A percentile compares a stretch with the other conserved stretches of the same genome.
These are phyloP conservation scores for Periophthalmus modestus DNA, from an alignment of 2,113 vertebrate genomes.

Conservation along the genomic window DNA sequence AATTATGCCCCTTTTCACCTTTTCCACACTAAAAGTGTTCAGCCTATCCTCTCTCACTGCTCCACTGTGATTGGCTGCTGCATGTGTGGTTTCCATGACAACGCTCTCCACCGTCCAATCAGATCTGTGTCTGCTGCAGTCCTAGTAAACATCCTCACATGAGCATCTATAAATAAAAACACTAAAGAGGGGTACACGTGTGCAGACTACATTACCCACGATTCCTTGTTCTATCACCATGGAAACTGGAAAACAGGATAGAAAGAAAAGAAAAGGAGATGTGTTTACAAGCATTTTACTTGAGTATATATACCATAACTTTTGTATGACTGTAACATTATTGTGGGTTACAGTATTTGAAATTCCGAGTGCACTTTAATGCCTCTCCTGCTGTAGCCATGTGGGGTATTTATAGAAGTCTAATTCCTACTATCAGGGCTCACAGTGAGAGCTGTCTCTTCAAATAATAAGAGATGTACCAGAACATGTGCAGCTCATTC, in stretches of 20 bases:
- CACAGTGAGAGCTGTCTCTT: not conserved
- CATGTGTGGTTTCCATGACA: constrained; percentile 49
- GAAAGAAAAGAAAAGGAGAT: not conserved
- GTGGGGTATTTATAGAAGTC: constrained; percentile 1
- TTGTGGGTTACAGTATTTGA: too few species aligned
- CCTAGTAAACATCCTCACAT: constrained; percentile 1
- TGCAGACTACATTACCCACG: constrained; percentile 2
- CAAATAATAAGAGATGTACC: not conserved
- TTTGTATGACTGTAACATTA: too few species aligned
- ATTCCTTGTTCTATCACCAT: constrained; percentile 50
- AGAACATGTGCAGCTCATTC: not conserved
- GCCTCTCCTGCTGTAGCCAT: not conserved
- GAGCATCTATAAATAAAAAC: constrained; percentile 10
- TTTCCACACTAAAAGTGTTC: not conserved
- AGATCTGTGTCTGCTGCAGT: constrained; percentile 29
- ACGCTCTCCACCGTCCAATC: constrained; percentile 47
- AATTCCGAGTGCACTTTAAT: not conserved
- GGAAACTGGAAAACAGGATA: constrained; percentile 39
- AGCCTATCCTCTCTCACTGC: not conserved
- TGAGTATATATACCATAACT: not conserved
- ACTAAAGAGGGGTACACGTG: not conserved
- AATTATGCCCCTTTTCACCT: not conserved
- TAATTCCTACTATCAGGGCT: not conserved
- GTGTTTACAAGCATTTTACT: not conserved
- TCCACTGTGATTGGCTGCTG: not conserved